A percentile compares a stretch with the other conserved stretches of the same genome.
These are phyloP conservation scores for Ylistrum balloti DNA, from an alignment of 1,140 invertebrate genomes.

Conservation along the genomic window DNA sequence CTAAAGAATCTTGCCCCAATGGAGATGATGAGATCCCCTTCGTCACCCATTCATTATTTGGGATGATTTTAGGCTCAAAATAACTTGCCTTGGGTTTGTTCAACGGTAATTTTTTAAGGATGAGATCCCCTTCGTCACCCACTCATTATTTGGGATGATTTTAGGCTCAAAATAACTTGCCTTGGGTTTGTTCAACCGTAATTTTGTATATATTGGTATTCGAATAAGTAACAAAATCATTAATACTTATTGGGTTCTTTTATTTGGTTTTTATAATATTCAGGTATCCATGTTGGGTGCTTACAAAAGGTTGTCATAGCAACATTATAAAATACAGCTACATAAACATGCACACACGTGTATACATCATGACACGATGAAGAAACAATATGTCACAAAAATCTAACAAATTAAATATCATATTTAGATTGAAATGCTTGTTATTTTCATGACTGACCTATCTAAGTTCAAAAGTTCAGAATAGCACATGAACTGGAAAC, in stretches of 20 bases:
- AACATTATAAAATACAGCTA: slow-evolving; percentile 35
- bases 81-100: no score
- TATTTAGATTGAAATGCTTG: neutral
- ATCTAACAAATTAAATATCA: neutral
- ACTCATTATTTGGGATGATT: no score
- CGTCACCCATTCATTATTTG: no score
- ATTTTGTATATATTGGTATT: no score
- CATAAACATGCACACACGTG: neutral
- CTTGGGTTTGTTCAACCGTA: no score
- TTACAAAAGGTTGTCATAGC: slow-evolving; percentile 28
- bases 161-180: no score
- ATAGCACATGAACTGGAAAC: neutral
- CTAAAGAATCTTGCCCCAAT: no score
- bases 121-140: no score
- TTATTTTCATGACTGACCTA: neutral
- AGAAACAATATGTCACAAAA: neutral
- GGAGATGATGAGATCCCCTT: no score
- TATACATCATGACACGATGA: neutral
- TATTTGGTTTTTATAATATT: neutral
- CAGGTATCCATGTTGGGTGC: neutral
- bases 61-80: no score
- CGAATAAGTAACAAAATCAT: neutral
- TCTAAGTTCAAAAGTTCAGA: no score
- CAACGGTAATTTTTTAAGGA: no score
- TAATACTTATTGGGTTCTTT: neutral